These are phyloP conservation scores for Montifringilla adamsi DNA, from an alignment of 2,113 vertebrate genomes.

Conservation along the genomic window DNA sequence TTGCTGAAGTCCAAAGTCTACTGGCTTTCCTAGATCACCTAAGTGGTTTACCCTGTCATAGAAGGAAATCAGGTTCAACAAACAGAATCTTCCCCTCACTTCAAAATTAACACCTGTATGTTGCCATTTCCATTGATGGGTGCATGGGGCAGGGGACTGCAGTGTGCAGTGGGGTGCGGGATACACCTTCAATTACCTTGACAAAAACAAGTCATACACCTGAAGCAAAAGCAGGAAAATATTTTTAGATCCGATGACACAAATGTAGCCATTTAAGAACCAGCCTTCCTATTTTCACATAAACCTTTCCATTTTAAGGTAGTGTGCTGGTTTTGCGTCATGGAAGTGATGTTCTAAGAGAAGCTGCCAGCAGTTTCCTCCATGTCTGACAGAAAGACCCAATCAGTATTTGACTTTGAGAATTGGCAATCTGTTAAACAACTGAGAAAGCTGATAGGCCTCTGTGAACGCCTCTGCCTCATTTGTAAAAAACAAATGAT, in stretches of 20 bases:
- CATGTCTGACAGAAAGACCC: neutral
- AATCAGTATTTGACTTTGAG: neutral
- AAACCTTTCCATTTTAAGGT: neutral
- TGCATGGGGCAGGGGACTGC: accelerated
- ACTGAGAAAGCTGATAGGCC: neutral
- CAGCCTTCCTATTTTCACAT: neutral
- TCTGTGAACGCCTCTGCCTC: neutral
- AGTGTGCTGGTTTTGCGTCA: neutral
- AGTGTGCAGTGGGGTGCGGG: accelerated
- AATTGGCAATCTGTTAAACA: neutral
- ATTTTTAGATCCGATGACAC: neutral
- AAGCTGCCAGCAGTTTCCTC: neutral
- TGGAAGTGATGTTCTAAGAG: accelerated
- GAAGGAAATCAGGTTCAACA: neutral
- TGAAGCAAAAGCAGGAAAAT: neutral
- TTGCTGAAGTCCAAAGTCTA: neutral
- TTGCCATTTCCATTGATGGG: neutral
- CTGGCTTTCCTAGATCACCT: neutral
- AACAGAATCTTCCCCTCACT: neutral
- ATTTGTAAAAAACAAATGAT: neutral
- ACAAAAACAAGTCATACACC: neutral
- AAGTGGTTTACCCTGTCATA: neutral
- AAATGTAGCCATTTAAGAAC: neutral
- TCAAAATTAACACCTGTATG: neutral
- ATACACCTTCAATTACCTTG: neutral